Percentiles rank a stretch among this genome's conserved stretches.
These are phyloP conservation scores for Chlorops oryzae DNA, from an alignment of 1,140 invertebrate genomes.

Conservation along the genomic window DNA sequence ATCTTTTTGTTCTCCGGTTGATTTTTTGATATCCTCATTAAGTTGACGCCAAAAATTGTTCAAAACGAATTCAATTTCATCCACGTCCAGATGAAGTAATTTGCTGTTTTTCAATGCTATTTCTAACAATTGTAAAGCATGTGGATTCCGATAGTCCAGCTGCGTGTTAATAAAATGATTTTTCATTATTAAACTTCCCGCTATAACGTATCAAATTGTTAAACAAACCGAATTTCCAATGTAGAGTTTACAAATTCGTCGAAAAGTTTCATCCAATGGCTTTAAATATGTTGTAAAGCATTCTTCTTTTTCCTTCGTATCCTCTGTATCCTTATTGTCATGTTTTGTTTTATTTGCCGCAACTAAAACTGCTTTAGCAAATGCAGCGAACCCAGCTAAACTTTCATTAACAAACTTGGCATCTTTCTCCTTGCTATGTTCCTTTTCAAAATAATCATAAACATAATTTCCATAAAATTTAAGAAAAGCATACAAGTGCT, in stretches of 20 bases:
- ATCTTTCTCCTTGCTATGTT: constrained; percentile 10
- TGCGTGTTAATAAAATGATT: constrained; percentile 9
- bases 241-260: constrained; percentile 41
- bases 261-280: constrained; percentile 32
- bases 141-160: constrained; percentile 33
- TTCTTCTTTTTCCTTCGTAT: background rate
- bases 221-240: constrained; percentile 36
- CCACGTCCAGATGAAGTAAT: constrained; percentile 34
- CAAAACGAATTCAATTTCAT: constrained; percentile 40
- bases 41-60: constrained; percentile 36
- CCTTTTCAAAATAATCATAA: constrained; percentile 1
- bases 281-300: too few relatives aligned
- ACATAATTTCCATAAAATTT: constrained; percentile 25
- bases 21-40: constrained; percentile 25
- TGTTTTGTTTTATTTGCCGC: background rate
- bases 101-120: constrained; percentile 35
- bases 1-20: background rate
- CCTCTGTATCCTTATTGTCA: background rate
- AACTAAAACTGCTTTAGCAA: constrained; percentile 1
- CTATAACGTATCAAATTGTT: background rate
- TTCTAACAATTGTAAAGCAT: constrained; percentile 33
- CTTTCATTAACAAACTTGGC: constrained; percentile 19
- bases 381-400: constrained; percentile 14
- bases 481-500: constrained; percentile 27
- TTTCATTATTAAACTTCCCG: background rate